Conservation (phyloP, 2,113 vertebrate genomes). For the Oncorhynchus keta region DNA sequence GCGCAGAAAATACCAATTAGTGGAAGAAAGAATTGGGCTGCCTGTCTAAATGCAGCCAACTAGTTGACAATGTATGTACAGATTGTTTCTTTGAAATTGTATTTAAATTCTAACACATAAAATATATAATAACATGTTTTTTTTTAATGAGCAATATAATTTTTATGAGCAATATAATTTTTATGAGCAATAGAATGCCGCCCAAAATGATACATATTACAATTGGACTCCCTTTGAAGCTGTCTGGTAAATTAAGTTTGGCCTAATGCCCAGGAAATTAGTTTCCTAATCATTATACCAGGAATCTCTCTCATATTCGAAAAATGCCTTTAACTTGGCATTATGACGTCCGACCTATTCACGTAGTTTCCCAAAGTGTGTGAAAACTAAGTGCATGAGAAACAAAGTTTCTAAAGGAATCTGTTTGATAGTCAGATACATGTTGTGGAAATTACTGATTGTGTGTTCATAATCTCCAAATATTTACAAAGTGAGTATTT, state of each 20-base stretch:
- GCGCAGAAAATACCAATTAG: too few species aligned
- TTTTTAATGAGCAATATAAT: neutral
- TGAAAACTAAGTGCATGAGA: neutral
- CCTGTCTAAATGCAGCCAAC: too few species aligned
- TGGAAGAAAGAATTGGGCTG: too few species aligned
- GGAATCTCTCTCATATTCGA: neutral
- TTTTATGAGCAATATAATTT: neutral
- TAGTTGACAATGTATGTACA: too few species aligned
- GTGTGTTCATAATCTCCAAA: neutral
- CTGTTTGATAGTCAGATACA: neutral
- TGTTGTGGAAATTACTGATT: neutral
- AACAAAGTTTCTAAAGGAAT: neutral
- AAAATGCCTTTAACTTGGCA: neutral
- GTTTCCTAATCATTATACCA: neutral
- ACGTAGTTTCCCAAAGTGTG: neutral
- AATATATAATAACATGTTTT: too few species aligned
- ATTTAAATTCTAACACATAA: too few species aligned
- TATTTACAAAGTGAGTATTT: neutral
- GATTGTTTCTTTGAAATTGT: too few species aligned
- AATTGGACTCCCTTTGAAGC: neutral
- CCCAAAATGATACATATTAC: too few species aligned
- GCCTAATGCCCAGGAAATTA: neutral
- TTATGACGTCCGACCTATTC: too few species aligned
- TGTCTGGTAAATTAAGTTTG: neutral
- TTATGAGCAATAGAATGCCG: neutral